Base-by-base conservation (phyloP, 2,113 vertebrate genomes). In the Anolis sagrei region DNA sequence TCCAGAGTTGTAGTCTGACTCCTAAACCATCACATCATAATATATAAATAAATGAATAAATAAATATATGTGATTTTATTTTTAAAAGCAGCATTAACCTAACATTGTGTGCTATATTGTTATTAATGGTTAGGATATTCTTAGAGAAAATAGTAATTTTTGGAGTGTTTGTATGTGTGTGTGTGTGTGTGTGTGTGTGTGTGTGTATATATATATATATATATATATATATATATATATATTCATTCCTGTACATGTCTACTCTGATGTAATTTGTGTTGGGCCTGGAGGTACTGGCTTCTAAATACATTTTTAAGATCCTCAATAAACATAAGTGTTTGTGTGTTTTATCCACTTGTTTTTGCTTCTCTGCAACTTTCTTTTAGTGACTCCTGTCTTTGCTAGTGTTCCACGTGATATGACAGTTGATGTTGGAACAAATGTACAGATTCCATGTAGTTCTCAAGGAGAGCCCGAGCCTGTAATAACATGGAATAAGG, bases 401-500 rank as follows among this genome's bases (percentile, higher is more conserved):
- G 97, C 97, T 93, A 99, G 97, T 86, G 90, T 97, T 90, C 99
- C 99, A 88, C 98, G 96, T 91, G 98, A 99, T 95, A 93, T 97
- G 97, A 99, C 98, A 0, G 97, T 97, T 89, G 98, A 98, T 92
- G 98, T 98, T 94, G 99, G 99, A 87, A 96, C 97, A 93, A 97
- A 98, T 0, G 97, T 97, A 86, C 99, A 98, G 96, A 98, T 99
- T 91, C 97, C 97, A 0, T 99, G 99, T 95, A 98, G 97, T 3
- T 97, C 98, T 92, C 98, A 98, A 92, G 98, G 98, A 83, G 98
- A 99, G 92, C 99, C 99, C 0, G 96, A 97, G 75, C 99, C 98
- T 7, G 95, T 97, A 85, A 97, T 99, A 95, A 99, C 98, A 66
- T 99, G 99, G 99, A 99, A 98, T 95, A 99, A 99, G 98, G 99